Evolutionary conservation across 2,113 vertebrate species (phyloP).

Genomic region (Oplegnathus fasciatus): DNA sequence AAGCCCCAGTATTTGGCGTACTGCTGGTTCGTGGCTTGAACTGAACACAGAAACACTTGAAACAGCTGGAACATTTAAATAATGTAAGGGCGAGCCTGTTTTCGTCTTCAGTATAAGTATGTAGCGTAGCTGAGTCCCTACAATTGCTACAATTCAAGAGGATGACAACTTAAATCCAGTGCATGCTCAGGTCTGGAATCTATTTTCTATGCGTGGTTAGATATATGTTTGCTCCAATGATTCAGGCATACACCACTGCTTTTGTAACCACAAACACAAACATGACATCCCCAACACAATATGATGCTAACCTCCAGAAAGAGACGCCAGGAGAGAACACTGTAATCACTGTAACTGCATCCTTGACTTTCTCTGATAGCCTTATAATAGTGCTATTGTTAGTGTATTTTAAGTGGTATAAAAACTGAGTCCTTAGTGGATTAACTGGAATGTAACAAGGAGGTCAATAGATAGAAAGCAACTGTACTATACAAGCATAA

Average conservation of each 20-base stretch:
- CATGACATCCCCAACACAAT: slow-evolving; percentile 24
- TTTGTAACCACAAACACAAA: slow-evolving; percentile 45
- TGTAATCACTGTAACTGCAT: slow-evolving; percentile 33
- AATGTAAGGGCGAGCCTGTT: slow-evolving; percentile 36
- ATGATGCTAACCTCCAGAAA: slow-evolving; percentile 9
- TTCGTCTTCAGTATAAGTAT: neutral
- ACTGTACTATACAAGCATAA: slow-evolving; percentile 42
- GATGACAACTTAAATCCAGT: neutral
- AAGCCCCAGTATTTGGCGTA: slow-evolving; percentile 26
- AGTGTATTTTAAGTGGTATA: neutral
- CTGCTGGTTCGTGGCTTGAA: slow-evolving; percentile 31
- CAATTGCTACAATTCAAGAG: neutral
- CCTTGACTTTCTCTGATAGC: slow-evolving; percentile 22
- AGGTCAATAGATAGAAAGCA: slow-evolving; percentile 41
- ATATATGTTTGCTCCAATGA: slow-evolving; percentile 26
- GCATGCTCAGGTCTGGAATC: slow-evolving; percentile 28
- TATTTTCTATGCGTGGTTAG: slow-evolving; percentile 21
- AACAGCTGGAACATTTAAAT: slow-evolving; percentile 55
- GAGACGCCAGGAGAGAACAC: neutral
- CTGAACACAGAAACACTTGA: slow-evolving; percentile 50
- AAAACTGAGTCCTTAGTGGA: slow-evolving; percentile 49
- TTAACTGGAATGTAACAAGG: slow-evolving; percentile 49
- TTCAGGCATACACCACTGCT: slow-evolving; percentile 2
- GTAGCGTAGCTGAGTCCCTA: neutral
- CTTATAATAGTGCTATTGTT: slow-evolving; percentile 34